Conservation (phyloP, 2,797 vertebrate genomes). For the Poeciliopsis infans region DNA sequence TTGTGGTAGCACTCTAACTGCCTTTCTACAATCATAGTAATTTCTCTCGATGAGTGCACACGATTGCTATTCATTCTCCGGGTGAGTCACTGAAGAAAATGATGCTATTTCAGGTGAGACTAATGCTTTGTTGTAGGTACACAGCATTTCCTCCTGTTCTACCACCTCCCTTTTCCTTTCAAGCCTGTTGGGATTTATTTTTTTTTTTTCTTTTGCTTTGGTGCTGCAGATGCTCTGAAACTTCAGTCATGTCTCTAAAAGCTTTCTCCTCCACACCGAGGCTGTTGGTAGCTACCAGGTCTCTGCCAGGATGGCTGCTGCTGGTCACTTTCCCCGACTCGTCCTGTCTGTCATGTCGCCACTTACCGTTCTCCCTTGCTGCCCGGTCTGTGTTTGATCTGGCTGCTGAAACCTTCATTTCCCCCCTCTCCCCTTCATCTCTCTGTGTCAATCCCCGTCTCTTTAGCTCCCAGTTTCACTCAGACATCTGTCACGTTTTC, state of each 20-base stretch:
- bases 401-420: constrained; percentile 45
- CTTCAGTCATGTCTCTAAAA: constrained; percentile 34
- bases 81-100: constrained; percentile 36
- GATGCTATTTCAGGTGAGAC: constrained; percentile 50
- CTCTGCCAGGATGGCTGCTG: constrained; percentile 19
- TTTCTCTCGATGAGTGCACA: constrained; percentile 28
- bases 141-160: constrained; percentile 13
- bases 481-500: constrained; percentile 47
- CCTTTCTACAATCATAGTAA: constrained; percentile 26
- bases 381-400: constrained; percentile 27
- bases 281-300: constrained; percentile 48
- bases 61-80: constrained; percentile 31
- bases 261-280: constrained; percentile 36
- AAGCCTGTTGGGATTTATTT: constrained; percentile 29
- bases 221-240: constrained; percentile 50
- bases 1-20: constrained; percentile 2
- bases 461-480: constrained; percentile 45
- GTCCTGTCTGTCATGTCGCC: constrained; percentile 18
- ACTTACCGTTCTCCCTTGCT: constrained; percentile 24
- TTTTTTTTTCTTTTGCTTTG: constrained; percentile 22
- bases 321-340: constrained; percentile 29
- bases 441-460: constrained; percentile 42
- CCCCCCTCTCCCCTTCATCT: constrained; percentile 30
- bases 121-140: constrained; percentile 24
- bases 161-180: constrained; percentile 21